Conservation (phyloP, 2,113 vertebrate genomes). For the Todiramphus saurophagus region DNA sequence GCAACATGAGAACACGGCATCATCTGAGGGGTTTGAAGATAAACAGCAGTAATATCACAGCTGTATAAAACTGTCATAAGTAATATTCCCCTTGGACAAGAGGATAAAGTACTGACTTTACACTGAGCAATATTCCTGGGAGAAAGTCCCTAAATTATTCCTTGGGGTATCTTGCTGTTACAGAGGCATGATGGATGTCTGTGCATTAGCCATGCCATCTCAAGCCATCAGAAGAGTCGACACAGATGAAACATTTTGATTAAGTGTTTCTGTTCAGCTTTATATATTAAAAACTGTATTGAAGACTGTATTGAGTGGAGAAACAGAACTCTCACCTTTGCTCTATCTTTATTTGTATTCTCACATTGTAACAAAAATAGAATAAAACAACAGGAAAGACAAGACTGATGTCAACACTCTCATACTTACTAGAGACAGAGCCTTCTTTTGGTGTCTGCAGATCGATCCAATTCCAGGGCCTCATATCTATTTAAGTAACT, state of each 20-base stretch:
- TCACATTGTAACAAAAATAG: background rate
- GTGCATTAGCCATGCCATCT: slow-evolving; percentile 40
- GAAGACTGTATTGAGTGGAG: background rate
- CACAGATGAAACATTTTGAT: slow-evolving; percentile 43
- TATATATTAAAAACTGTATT: slow-evolving; percentile 21
- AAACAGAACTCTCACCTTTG: background rate
- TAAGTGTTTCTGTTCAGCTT: background rate
- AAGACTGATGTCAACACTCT: background rate
- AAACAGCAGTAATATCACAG: slow-evolving; percentile 63
- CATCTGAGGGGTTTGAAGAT: slow-evolving; percentile 39
- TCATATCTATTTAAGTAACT: background rate
- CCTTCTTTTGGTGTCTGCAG: background rate
- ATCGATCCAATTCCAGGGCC: background rate
- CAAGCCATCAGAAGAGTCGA: slow-evolving; percentile 19
- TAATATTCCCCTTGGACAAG: slow-evolving; percentile 55
- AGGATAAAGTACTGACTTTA: slow-evolving; percentile 58
- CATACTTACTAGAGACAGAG: background rate
- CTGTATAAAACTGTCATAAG: slow-evolving; percentile 64
- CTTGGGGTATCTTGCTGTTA: slow-evolving; percentile 27
- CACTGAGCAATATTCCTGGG: slow-evolving; percentile 31
- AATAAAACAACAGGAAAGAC: background rate
- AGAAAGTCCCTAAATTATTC: slow-evolving; percentile 55
- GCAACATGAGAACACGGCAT: background rate
- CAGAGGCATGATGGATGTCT: slow-evolving; percentile 38
- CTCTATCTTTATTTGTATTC: background rate